A percentile compares a stretch with the other conserved stretches of the same genome.
These are phyloP conservation scores for Varroa destructor DNA, from an alignment of 1,140 invertebrate genomes.

Conservation along the genomic window DNA sequence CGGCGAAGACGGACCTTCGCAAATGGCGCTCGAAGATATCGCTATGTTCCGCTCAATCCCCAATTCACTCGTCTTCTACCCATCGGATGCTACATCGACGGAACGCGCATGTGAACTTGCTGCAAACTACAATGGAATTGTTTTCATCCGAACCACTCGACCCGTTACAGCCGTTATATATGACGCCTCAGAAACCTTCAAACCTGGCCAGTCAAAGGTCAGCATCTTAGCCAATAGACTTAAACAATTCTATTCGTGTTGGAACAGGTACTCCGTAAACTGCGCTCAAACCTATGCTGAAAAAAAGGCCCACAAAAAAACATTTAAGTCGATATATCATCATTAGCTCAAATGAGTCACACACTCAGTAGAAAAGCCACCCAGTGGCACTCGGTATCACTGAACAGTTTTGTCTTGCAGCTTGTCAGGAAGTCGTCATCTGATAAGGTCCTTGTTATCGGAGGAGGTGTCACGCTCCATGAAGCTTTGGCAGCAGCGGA, in stretches of 20 bases:
- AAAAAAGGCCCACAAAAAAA: background rate
- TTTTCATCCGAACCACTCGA: slow-evolving; percentile 86
- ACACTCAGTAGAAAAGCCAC: background rate
- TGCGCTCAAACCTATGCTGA: background rate
- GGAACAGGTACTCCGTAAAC: background rate
- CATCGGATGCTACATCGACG: slow-evolving; percentile 80
- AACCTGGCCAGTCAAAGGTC: slow-evolving; percentile 50
- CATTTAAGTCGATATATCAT: too few relatives aligned
- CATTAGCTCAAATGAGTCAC: background rate
- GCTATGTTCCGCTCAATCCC: slow-evolving; percentile 88
- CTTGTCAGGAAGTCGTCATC: slow-evolving; percentile 57
- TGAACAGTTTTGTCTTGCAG: slow-evolving; percentile 34
- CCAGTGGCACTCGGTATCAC: background rate
- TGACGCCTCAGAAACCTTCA: slow-evolving; percentile 66
- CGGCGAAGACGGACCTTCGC: slow-evolving; percentile 91
- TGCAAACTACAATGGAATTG: slow-evolving; percentile 86
- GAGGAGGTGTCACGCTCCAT: slow-evolving; percentile 79
- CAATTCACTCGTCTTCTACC: slow-evolving; percentile 87
- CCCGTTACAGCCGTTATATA: slow-evolving; percentile 80
- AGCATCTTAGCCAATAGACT: slow-evolving; percentile 24
- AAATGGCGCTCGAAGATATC: slow-evolving; percentile 97
- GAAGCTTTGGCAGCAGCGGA: slow-evolving; percentile 77
- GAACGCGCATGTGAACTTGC: slow-evolving; percentile 88
- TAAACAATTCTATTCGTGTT: background rate
- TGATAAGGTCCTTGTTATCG: slow-evolving; percentile 71